These are phyloP conservation scores for Pipistrellus pipistrellus DNA, from an alignment of 2,797 vertebrate species.

Conservation along the genomic window DNA sequence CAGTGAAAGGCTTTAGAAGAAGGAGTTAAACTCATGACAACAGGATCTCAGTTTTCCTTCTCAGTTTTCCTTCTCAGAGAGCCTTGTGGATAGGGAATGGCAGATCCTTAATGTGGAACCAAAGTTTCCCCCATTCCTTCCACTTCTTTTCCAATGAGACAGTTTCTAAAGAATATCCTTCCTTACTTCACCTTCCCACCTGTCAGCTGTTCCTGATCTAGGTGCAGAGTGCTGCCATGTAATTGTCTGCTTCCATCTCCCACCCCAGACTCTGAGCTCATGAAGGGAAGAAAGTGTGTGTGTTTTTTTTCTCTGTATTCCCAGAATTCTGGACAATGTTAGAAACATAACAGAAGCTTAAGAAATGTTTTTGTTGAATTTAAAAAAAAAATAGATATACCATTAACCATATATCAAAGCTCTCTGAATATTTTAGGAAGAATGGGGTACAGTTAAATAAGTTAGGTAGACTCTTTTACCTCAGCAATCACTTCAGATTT, in stretches of 20 bases:
- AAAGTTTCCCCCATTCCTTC: background rate
- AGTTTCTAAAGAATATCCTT: background rate
- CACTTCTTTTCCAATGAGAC: background rate
- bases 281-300: background rate
- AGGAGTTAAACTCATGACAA: background rate
- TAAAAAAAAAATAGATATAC: background rate
- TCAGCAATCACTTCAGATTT: background rate
- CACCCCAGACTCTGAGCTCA: background rate
- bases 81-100: background rate
- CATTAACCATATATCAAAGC: background rate
- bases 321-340: background rate
- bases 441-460: background rate
- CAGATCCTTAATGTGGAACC: background rate
- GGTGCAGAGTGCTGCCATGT: background rate
- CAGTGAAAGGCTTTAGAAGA: background rate
- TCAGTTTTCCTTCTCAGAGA: background rate
- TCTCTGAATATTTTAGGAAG: constrained; percentile 1
- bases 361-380: background rate
- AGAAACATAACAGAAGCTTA: constrained; percentile 1
- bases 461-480: background rate
- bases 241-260: background rate
- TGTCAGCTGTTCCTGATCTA: background rate
- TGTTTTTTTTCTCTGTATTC: background rate
- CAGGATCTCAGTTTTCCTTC: background rate
- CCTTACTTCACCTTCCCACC: background rate